Percentiles rank a stretch among this genome's conserved stretches.
Conservation (phyloP, 2,797 vertebrate species). For the Intellagama lesueurii region DNA sequence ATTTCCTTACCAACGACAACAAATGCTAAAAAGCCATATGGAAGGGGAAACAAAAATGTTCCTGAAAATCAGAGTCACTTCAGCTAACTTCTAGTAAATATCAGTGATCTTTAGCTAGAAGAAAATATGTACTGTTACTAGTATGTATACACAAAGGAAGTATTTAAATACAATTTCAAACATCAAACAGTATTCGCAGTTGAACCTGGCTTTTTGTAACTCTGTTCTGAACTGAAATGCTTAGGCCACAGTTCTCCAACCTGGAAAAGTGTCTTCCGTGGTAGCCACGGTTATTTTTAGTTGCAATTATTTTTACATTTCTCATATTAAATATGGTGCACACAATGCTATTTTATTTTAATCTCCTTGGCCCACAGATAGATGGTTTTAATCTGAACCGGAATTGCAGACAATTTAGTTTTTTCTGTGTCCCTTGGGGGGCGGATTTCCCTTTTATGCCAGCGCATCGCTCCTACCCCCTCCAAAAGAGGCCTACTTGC, state of each 20-base stretch:
- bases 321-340: too few species aligned
- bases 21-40: background rate
- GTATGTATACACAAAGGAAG: background rate
- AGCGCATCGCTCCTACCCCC: too few species aligned
- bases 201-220: background rate
- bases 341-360: too few species aligned
- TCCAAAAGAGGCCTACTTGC: too few species aligned
- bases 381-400: too few species aligned
- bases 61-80: background rate
- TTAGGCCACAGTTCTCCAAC: background rate
- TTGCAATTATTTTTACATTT: too few species aligned
- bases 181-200: background rate
- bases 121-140: background rate
- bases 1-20: background rate
- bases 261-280: background rate
- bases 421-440: too few species aligned
- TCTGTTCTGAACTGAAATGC: background rate
- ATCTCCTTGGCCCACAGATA: too few species aligned
- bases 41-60: background rate
- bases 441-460: too few species aligned
- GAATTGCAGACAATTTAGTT: too few species aligned
- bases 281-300: background rate
- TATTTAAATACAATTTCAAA: background rate
- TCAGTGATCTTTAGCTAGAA: background rate
- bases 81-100: background rate